Evolutionary conservation across 2,113 vertebrate species (phyloP).

Genomic region (Calypte anna): DNA sequence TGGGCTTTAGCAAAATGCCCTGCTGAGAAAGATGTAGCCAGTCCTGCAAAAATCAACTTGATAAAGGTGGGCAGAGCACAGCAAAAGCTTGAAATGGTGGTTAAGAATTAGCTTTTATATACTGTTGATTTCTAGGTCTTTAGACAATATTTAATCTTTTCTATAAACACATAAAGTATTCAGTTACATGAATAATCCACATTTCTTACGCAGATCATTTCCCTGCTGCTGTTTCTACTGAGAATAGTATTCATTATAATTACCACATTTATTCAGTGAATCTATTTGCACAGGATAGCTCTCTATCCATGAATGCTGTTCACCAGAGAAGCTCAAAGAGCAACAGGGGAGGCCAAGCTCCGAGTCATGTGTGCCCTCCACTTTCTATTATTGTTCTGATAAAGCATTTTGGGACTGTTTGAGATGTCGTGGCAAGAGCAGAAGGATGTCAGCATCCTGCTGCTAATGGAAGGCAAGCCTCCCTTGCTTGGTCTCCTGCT

Average conservation of each 20-base stretch:
- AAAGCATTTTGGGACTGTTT: not conserved
- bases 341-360: slow-evolving; percentile 38
- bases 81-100: not conserved
- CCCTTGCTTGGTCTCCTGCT: not conserved
- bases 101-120: not conserved
- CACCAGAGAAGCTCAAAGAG: slow-evolving; percentile 27
- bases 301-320: slow-evolving; percentile 25
- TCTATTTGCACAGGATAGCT: slow-evolving; percentile 52
- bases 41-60: not conserved
- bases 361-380: not conserved
- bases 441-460: slow-evolving; percentile 49
- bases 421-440: not conserved
- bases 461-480: slow-evolving; percentile 35
- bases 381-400: slow-evolving; percentile 13
- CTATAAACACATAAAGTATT: slow-evolving; percentile 68
- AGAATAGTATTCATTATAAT: slow-evolving; percentile 71
- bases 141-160: slow-evolving; percentile 66
- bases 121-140: slow-evolving; percentile 52
- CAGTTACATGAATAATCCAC: slow-evolving; percentile 71
- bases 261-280: slow-evolving; percentile 68
- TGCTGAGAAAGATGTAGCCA: not conserved
- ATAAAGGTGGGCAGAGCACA: not conserved
- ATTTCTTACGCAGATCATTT: slow-evolving; percentile 73
- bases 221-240: slow-evolving; percentile 61
- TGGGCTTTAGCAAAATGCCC: slow-evolving; percentile 1